phyloP scores from a whole-genome alignment of 2,888 invertebrate genomes.

The Tolmerus cingulatus region DNA sequence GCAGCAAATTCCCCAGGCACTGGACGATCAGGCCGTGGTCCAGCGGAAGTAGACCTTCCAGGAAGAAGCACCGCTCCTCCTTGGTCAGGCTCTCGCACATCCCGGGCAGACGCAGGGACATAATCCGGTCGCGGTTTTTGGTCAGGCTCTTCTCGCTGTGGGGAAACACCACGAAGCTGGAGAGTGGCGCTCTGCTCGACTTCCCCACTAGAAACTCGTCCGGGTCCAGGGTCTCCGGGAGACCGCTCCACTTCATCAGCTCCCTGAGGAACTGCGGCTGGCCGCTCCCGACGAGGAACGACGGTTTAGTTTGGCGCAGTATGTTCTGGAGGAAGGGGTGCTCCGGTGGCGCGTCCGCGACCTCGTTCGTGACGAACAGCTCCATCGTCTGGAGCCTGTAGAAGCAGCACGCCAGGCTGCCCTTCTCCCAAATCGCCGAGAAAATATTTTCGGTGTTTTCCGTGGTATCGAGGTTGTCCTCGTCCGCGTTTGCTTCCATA shows the following conservation, averaged over 20 bases:
- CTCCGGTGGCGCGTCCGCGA: constrained; percentile 48
- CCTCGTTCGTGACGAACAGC: constrained; percentile 48
- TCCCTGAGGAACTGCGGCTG: constrained; percentile 46
- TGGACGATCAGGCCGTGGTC: constrained; percentile 47
- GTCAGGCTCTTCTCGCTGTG: constrained; percentile 43
- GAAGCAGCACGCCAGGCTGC: constrained; percentile 46
- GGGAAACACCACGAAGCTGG: constrained; percentile 47
- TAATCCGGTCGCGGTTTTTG: constrained; percentile 44
- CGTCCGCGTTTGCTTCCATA: not conserved
- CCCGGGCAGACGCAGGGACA: constrained; percentile 48
- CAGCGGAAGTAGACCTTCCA: constrained; percentile 50
- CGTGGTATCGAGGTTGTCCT: not conserved
- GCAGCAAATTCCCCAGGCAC: constrained; percentile 49
- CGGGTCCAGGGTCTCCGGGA: constrained; percentile 38
- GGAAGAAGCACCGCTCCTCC: constrained; percentile 45
- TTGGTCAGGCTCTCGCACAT: constrained; percentile 36
- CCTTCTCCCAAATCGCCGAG: constrained; percentile 50
- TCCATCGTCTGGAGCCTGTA: constrained; percentile 50
- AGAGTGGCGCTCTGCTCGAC: not conserved
- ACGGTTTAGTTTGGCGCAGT: constrained; percentile 48
- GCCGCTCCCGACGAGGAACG: constrained; percentile 48
- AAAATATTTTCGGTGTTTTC: constrained; percentile 34
- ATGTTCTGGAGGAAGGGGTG: constrained; percentile 47
- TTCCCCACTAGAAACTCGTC: constrained; percentile 34
- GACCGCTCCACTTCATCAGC: constrained; percentile 40